Conservation (phyloP, 2,113 vertebrate species). For the Enhydra lutris region DNA sequence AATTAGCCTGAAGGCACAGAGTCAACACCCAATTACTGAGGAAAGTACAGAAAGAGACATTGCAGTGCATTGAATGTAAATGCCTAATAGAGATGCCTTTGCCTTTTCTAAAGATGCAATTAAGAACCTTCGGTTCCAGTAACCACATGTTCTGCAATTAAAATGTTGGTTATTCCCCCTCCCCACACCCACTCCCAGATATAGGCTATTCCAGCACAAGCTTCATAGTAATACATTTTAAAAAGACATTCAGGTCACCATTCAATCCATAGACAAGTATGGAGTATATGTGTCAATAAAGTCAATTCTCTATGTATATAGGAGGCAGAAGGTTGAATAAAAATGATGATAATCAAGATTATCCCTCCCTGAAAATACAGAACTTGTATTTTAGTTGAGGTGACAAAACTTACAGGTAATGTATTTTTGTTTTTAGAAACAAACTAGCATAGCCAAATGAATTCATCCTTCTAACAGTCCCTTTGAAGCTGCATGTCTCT, state of each 20-base stretch:
- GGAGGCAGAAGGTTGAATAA: neutral
- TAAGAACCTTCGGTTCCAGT: slow-evolving; percentile 10
- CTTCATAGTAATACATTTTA: neutral
- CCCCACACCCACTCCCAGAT: neutral
- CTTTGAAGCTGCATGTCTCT: neutral
- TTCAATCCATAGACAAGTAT: neutral
- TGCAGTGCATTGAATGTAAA: slow-evolving; percentile 33
- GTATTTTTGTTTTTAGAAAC: neutral
- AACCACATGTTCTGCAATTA: slow-evolving; percentile 6
- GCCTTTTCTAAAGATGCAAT: slow-evolving; percentile 13
- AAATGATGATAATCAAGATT: neutral
- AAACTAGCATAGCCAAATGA: neutral
- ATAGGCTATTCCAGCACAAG: neutral
- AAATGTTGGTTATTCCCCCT: neutral
- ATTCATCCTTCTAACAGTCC: neutral
- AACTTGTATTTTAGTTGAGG: neutral
- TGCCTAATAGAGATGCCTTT: slow-evolving; percentile 25
- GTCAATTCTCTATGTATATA: neutral
- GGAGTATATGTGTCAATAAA: neutral
- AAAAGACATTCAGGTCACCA: neutral
- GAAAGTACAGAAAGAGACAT: neutral
- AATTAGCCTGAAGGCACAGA: slow-evolving; percentile 50
- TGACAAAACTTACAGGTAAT: neutral
- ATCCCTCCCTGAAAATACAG: neutral
- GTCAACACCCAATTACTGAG: slow-evolving; percentile 52